phyloP scores from a whole-genome alignment of 2,113 vertebrate species.

The Dasyprocta punctata region DNA sequence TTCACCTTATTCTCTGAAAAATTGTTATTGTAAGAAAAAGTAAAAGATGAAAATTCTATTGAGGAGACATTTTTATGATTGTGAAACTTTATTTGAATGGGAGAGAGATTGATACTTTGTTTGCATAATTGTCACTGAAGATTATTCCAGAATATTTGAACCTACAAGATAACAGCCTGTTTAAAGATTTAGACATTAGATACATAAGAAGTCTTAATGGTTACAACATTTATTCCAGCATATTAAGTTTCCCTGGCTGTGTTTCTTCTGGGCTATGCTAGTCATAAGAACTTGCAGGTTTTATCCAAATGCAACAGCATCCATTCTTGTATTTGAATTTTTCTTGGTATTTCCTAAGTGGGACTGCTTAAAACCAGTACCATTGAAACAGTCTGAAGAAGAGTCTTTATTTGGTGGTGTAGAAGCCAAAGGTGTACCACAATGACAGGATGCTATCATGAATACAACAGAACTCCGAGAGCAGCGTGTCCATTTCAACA shows the following conservation, averaged over 20 bases:
- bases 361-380: conserved; percentile 39
- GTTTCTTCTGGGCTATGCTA: conserved; percentile 94
- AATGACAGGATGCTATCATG: background rate
- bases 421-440: background rate
- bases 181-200: conserved; percentile 92
- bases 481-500: background rate
- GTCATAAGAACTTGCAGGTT: conserved; percentile 95
- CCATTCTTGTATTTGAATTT: conserved; percentile 95
- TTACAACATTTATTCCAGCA: conserved; percentile 96
- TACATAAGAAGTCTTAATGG: conserved; percentile 95
- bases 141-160: conserved; percentile 93
- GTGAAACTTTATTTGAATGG: background rate
- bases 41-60: background rate
- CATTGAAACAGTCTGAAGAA: background rate
- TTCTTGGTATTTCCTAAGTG: conserved; percentile 96
- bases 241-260: conserved; percentile 94
- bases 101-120: conserved; percentile 93
- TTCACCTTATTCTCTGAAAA: background rate
- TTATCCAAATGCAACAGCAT: conserved; percentile 94
- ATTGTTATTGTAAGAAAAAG: background rate
- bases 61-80: background rate
- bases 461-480: background rate
- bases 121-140: conserved; percentile 92
- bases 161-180: conserved; percentile 90
- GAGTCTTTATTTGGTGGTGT: background rate